A percentile compares a stretch with the other conserved stretches of the same genome.
phyloP scores from a whole-genome alignment of 2,888 invertebrate species.

The Acanthopleura granulata region DNA sequence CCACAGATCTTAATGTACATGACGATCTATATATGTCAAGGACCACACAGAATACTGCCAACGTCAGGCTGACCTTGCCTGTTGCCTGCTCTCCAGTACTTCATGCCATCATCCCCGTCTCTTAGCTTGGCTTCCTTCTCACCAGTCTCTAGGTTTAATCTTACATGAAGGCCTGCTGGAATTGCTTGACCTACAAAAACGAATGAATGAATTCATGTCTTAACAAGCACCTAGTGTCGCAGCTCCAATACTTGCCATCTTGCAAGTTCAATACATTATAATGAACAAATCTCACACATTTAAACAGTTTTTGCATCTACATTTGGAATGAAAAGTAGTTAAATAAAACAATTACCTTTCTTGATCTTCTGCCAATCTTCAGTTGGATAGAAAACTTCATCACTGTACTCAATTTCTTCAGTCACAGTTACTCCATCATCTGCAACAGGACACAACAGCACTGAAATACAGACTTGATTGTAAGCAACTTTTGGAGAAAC shows the following conservation, averaged over 20 bases:
- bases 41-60: too few species aligned
- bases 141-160: conserved; percentile 83
- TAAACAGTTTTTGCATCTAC: too few species aligned
- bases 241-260: too few species aligned
- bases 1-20: too few species aligned
- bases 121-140: conserved; percentile 81
- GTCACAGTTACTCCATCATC: not conserved
- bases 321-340: too few species aligned
- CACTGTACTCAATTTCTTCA: not conserved
- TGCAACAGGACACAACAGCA: not conserved
- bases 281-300: too few species aligned
- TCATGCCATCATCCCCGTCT: conserved; percentile 66
- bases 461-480: too few species aligned
- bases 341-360: not conserved
- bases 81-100: conserved; percentile 52
- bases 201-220: too few species aligned
- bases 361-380: conserved; percentile 9
- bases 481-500: too few species aligned
- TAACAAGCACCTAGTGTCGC: too few species aligned
- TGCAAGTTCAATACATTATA: too few species aligned
- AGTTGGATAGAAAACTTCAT: conserved; percentile 6
- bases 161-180: conserved; percentile 81
- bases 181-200: conserved; percentile 75
- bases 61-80: conserved; percentile 45
- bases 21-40: too few species aligned